A percentile compares a stretch with the other conserved stretches of the same genome.
Conservation (phyloP, 2,113 vertebrate species). For the Macrotis lagotis region DNA sequence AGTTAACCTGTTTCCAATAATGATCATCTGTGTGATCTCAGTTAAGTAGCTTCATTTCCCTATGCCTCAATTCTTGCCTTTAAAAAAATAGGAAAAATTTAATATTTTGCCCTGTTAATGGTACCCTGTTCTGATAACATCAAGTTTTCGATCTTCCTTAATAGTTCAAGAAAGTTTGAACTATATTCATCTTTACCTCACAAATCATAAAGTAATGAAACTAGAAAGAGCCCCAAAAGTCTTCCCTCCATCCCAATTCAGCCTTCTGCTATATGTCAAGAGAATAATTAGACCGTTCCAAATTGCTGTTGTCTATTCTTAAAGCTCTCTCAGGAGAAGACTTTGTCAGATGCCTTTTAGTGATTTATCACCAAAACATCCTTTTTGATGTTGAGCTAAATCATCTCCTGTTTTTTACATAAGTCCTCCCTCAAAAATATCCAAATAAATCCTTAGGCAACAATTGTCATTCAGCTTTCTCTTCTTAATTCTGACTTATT, state of each 20-base stretch:
- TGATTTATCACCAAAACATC: constrained; percentile 35
- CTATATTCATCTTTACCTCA: constrained; percentile 53
- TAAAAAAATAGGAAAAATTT: constrained; percentile 35
- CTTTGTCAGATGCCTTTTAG: constrained; percentile 30
- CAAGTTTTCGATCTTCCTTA: background rate
- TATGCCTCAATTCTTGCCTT: background rate
- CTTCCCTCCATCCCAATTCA: constrained; percentile 53
- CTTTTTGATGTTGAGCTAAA: constrained; percentile 31
- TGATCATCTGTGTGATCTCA: background rate
- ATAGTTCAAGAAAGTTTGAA: constrained; percentile 38
- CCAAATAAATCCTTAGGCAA: background rate
- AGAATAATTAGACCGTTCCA: constrained; percentile 57
- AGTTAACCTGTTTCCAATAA: background rate
- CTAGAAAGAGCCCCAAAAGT: constrained; percentile 44
- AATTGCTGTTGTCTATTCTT: background rate
- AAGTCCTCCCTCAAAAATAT: constrained; percentile 43
- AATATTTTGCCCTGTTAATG: background rate
- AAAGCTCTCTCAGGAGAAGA: background rate
- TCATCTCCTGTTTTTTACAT: constrained; percentile 22
- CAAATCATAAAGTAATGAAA: constrained; percentile 63
- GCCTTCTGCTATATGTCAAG: constrained; percentile 36
- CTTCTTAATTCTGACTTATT: background rate
- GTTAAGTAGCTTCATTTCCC: background rate
- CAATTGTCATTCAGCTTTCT: background rate
- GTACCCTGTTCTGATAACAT: background rate